Evolutionary conservation across 2,888 invertebrate genomes (phyloP).

Genomic region (Amphipoea oculea): DNA sequence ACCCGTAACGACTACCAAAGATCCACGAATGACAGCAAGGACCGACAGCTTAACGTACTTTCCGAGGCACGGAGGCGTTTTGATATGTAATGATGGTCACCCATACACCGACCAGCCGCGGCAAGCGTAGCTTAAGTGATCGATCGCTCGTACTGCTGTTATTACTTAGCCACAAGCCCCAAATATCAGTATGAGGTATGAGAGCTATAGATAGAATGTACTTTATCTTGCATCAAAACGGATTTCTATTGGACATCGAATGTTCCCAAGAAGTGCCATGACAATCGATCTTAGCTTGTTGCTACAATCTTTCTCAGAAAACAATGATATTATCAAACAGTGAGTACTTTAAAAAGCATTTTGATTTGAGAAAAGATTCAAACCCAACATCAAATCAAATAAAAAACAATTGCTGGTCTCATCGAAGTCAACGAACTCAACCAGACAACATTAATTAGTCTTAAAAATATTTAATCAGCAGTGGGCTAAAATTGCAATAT

Average conservation of each 20-base stretch:
- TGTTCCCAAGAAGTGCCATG: background rate
- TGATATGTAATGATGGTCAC: too few species aligned
- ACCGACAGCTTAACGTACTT: too few species aligned
- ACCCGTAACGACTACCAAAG: too few species aligned
- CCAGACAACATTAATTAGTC: conserved; percentile 9
- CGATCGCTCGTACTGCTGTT: too few species aligned
- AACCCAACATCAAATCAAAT: background rate
- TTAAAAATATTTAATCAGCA: background rate
- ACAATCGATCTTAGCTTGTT: background rate
- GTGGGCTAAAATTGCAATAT: conserved; percentile 2
- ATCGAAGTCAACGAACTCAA: conserved; percentile 1
- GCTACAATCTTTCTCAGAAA: background rate
- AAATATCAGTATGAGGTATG: too few species aligned
- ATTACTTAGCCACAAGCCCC: too few species aligned
- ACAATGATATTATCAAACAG: conserved; percentile 8
- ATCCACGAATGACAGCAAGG: too few species aligned
- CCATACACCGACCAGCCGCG: too few species aligned
- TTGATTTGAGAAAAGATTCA: background rate
- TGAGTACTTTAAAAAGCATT: background rate
- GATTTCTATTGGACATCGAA: background rate
- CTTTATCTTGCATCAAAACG: background rate
- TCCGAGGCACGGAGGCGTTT: too few species aligned
- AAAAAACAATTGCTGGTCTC: background rate
- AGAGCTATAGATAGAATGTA: background rate
- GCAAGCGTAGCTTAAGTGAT: too few species aligned